Percentiles rank a stretch among this genome's conserved stretches.
Conservation (phyloP, 2,888 invertebrate species). For the Drosophila ezoana region DNA sequence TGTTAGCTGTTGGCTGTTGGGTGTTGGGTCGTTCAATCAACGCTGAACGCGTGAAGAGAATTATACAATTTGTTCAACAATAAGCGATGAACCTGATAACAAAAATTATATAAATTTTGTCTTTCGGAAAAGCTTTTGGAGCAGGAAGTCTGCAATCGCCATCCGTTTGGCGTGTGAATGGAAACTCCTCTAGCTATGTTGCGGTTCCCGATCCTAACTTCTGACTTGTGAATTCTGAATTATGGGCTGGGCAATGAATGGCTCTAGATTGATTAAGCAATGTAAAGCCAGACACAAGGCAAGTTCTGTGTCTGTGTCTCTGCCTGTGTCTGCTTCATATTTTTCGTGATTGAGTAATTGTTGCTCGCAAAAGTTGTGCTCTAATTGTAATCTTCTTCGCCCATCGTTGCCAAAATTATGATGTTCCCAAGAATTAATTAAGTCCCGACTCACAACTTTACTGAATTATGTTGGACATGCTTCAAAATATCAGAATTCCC, state of each 20-base stretch:
- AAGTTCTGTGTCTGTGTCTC: background rate
- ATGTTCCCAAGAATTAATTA: slow-evolving; percentile 52
- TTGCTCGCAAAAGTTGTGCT: slow-evolving; percentile 46
- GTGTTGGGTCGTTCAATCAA: slow-evolving; percentile 50
- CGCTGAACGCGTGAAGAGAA: slow-evolving; percentile 60
- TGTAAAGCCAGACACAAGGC: slow-evolving; percentile 31
- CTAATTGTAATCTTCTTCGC: slow-evolving; percentile 66
- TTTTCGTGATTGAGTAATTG: slow-evolving; percentile 62
- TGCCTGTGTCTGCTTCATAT: background rate
- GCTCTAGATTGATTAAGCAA: slow-evolving; percentile 58
- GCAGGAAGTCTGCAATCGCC: slow-evolving; percentile 73
- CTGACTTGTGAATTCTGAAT: slow-evolving; percentile 24
- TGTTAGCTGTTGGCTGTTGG: background rate
- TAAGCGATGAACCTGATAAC: slow-evolving; percentile 65
- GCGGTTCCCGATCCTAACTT: slow-evolving; percentile 26
- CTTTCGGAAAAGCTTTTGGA: slow-evolving; percentile 62
- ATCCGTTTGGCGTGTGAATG: slow-evolving; percentile 66
- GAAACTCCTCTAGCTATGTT: slow-evolving; percentile 32
- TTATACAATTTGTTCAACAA: slow-evolving; percentile 72
- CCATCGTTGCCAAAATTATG: slow-evolving; percentile 64
- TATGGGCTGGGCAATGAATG: slow-evolving; percentile 22
- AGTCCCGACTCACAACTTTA: slow-evolving; percentile 20
- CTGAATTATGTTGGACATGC: slow-evolving; percentile 25
- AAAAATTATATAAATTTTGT: slow-evolving; percentile 73
- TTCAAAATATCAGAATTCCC: slow-evolving; percentile 30